Evolutionary conservation across 1,140 invertebrate genomes (phyloP).

Genomic region (Danaus melanippus): DNA sequence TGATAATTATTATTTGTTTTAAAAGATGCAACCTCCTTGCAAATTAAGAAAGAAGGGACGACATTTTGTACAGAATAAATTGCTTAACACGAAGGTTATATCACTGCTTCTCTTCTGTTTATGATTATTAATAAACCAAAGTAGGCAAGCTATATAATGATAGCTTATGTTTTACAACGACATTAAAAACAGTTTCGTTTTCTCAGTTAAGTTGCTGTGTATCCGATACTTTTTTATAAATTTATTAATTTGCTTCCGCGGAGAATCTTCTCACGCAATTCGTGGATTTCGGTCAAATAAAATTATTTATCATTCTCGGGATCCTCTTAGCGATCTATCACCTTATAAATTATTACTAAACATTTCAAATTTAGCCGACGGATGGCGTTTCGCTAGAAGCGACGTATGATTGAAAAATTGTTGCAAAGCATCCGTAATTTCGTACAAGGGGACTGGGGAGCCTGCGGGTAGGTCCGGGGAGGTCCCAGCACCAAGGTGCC

Average conservation of each 20-base stretch:
- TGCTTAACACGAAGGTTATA: background rate
- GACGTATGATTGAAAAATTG: constrained; percentile 57
- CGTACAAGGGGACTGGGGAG: constrained; percentile 16
- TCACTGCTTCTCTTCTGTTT: no score
- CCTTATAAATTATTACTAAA: constrained; percentile 42
- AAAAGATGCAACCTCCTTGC: constrained; percentile 26
- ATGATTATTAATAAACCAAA: no score
- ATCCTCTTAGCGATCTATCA: constrained; percentile 25
- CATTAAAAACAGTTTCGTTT: no score
- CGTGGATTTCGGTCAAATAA: no score
- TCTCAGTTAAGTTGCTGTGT: no score
- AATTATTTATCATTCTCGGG: no score
- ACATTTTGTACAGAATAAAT: constrained; percentile 10
- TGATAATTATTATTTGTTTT: constrained; percentile 59
- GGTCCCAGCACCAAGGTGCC: constrained; percentile 5
- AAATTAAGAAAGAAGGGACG: constrained; percentile 16
- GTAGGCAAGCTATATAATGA: no score
- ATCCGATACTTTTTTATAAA: no score
- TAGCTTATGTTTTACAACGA: no score
- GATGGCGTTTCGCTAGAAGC: constrained; percentile 36
- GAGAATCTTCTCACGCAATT: no score
- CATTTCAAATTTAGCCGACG: constrained; percentile 40
- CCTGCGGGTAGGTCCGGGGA: constrained; percentile 12
- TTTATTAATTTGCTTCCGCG: no score
- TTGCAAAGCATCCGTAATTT: constrained; percentile 48